phyloP scores from a whole-genome alignment of 2,888 invertebrate genomes.

The Thymelicus acteon region DNA sequence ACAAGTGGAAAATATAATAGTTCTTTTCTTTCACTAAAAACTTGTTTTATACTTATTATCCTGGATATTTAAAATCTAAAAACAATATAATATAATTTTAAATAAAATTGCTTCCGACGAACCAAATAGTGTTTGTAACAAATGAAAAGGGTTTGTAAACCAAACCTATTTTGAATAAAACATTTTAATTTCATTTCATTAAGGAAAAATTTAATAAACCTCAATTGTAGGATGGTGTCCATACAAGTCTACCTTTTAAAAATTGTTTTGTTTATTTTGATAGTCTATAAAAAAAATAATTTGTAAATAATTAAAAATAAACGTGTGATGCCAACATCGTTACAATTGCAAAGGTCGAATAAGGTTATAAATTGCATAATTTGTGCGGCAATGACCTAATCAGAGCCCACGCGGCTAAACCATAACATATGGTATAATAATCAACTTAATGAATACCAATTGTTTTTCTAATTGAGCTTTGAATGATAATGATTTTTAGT shows the following conservation, averaged over 20 bases:
- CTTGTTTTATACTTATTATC: background rate
- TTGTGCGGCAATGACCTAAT: slow-evolving; percentile 32
- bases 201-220: no score
- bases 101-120: no score
- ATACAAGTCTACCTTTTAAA: no score
- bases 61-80: background rate
- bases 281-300: background rate
- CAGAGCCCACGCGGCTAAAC: slow-evolving; percentile 29
- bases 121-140: no score
- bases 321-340: background rate
- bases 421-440: slow-evolving; percentile 36
- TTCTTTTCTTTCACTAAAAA: background rate
- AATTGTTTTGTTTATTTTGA: background rate
- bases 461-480: slow-evolving; percentile 28
- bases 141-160: background rate
- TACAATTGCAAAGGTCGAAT: slow-evolving; percentile 6
- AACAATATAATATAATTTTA: no score
- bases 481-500: slow-evolving; percentile 54
- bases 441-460: slow-evolving; percentile 35
- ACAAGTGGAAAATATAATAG: background rate
- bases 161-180: background rate
- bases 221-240: no score
- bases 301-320: background rate
- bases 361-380: slow-evolving; percentile 21
- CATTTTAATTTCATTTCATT: no score